phyloP scores from a whole-genome alignment of 2,797 vertebrate species.

The Gymnodraco acuticeps region DNA sequence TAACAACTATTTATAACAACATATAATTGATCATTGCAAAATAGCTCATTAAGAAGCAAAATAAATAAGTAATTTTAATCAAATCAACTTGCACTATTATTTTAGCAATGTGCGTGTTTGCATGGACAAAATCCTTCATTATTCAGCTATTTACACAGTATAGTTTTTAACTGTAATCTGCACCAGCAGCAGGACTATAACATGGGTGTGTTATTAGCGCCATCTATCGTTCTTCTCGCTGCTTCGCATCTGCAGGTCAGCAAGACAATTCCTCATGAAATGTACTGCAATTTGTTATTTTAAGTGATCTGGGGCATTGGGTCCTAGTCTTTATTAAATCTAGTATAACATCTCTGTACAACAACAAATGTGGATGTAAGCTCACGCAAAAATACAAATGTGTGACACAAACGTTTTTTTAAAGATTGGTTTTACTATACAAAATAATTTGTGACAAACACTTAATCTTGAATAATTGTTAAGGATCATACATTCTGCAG shows the following conservation, averaged over 20 bases:
- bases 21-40: neutral
- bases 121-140: neutral
- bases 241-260: constrained; percentile 7
- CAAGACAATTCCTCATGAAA: neutral
- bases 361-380: neutral
- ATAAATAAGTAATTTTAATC: neutral
- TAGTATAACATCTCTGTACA: neutral
- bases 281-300: neutral
- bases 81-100: neutral
- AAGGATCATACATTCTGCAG: constrained; percentile 21
- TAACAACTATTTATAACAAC: neutral
- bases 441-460: constrained; percentile 75
- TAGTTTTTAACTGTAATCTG: neutral
- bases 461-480: constrained; percentile 50
- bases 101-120: neutral
- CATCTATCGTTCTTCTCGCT: constrained; percentile 65
- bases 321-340: neutral
- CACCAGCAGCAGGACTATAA: neutral
- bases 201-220: constrained; percentile 35
- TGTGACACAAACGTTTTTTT: constrained; percentile 41
- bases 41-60: no score
- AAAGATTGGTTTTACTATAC: constrained; percentile 73
- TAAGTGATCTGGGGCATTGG: neutral
- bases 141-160: neutral
- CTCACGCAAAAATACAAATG: constrained; percentile 10